A percentile compares a stretch with the other conserved stretches of the same genome.
Conservation (phyloP, 2,797 vertebrate species). For the Diglossa cyanea region DNA sequence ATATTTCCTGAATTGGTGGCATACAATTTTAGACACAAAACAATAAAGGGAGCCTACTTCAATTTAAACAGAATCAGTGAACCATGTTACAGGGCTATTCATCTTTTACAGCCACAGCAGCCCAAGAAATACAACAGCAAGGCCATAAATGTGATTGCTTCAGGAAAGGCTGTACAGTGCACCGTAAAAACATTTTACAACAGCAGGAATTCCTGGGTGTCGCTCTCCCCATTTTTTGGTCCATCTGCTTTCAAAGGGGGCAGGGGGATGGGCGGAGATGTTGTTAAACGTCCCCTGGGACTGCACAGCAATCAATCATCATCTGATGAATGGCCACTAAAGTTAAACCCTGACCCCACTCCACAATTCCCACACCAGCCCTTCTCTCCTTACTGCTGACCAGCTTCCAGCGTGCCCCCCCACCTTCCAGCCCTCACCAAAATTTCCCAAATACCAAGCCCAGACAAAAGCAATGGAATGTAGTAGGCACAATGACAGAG, state of each 20-base stretch:
- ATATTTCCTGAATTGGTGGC: slow-evolving; percentile 49
- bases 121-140: slow-evolving; percentile 65
- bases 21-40: slow-evolving; percentile 53
- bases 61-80: slow-evolving; percentile 64
- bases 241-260: slow-evolving; percentile 74
- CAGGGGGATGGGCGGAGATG: slow-evolving; percentile 67
- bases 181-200: slow-evolving; percentile 72
- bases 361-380: slow-evolving; percentile 72
- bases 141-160: slow-evolving; percentile 70
- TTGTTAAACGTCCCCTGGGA: slow-evolving; percentile 74
- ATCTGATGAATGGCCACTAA: slow-evolving; percentile 82
- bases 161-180: slow-evolving; percentile 73
- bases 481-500: too few species aligned
- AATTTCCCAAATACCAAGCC: slow-evolving; percentile 72
- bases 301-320: slow-evolving; percentile 82
- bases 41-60: slow-evolving; percentile 55
- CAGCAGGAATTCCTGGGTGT: slow-evolving; percentile 77
- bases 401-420: slow-evolving; percentile 58
- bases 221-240: slow-evolving; percentile 68
- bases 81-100: slow-evolving; percentile 68
- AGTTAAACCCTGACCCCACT: slow-evolving; percentile 80
- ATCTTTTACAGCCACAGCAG: slow-evolving; percentile 71
- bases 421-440: slow-evolving; percentile 71
- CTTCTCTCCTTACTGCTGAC: slow-evolving; percentile 71
- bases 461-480: too few species aligned